Conservation (phyloP, 2,888 invertebrate species). For the Himalopsyche japonica region DNA sequence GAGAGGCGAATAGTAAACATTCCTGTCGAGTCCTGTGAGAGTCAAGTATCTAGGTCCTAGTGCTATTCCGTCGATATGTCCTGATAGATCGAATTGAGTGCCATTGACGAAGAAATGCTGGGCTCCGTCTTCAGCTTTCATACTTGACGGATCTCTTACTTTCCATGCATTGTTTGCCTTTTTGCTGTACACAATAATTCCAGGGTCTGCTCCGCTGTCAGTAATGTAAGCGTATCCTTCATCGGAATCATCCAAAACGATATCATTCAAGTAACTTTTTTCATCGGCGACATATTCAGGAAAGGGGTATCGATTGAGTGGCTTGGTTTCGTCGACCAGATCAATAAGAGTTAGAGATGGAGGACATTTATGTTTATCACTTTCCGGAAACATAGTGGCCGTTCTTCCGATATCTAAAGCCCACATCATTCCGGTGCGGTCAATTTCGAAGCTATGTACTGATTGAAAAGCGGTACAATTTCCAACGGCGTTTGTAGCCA, state of each 20-base stretch:
- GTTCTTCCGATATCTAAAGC: conserved; percentile 70
- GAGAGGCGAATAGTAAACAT: conserved; percentile 70
- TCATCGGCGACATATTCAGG: conserved; percentile 64
- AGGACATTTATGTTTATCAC: conserved; percentile 57
- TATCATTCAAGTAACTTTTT: conserved; percentile 69
- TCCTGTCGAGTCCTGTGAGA: conserved; percentile 51
- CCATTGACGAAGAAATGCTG: conserved; percentile 64
- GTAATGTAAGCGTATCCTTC: conserved; percentile 72
- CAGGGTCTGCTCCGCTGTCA: conserved; percentile 70
- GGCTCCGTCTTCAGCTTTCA: conserved; percentile 65
- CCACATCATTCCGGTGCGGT: conserved; percentile 70
- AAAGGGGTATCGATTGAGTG: conserved; percentile 64
- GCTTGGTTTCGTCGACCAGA: conserved; percentile 61
- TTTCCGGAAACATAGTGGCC: conserved; percentile 59
- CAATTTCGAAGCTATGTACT: conserved; percentile 75
- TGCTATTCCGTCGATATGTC: conserved; percentile 73
- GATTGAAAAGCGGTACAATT: conserved; percentile 74
- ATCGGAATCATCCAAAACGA: conserved; percentile 72
- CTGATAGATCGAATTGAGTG: conserved; percentile 60
- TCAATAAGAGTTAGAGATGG: conserved; percentile 72
- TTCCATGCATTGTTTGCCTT: conserved; percentile 71
- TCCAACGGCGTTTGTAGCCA: conserved; percentile 68
- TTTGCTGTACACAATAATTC: conserved; percentile 71
- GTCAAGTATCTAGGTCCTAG: conserved; percentile 63
- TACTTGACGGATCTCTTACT: conserved; percentile 65